Conservation (phyloP, 2,888 invertebrate genomes). For the Conops quadrifasciatus region DNA sequence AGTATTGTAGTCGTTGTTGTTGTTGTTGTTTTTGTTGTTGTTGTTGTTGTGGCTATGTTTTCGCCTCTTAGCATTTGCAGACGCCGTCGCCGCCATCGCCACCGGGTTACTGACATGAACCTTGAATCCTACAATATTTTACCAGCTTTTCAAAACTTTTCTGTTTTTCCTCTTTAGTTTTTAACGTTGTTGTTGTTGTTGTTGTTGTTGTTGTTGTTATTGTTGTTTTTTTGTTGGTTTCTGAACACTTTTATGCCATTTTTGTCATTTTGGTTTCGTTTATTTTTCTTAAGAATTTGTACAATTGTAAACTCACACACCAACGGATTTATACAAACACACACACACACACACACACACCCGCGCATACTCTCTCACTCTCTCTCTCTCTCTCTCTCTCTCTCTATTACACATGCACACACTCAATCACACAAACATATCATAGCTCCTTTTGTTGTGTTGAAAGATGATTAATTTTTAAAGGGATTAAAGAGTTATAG, state of each 20-base stretch:
- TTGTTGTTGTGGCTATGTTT: slow-evolving; percentile 47
- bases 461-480: no score
- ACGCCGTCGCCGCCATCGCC: slow-evolving; percentile 2
- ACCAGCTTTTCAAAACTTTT: background rate
- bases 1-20: slow-evolving; percentile 6
- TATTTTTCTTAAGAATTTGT: slow-evolving; percentile 49
- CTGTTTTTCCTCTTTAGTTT: background rate
- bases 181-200: background rate
- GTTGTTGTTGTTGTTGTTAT: slow-evolving; percentile 18
- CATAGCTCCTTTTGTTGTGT: no score
- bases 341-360: no score
- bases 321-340: no score
- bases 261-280: slow-evolving; percentile 56
- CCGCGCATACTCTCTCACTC: no score
- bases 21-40: slow-evolving; percentile 26
- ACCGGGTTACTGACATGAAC: slow-evolving; percentile 59
- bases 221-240: slow-evolving; percentile 41
- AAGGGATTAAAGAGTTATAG: no score
- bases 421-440: no score
- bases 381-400: no score
- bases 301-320: background rate
- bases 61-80: background rate
- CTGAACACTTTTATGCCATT: no score
- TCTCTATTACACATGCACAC: no score
- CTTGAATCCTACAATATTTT: slow-evolving; percentile 47